Evolutionary conservation across 2,888 invertebrate species (phyloP).

Genomic region (Drosophila cracens): DNA sequence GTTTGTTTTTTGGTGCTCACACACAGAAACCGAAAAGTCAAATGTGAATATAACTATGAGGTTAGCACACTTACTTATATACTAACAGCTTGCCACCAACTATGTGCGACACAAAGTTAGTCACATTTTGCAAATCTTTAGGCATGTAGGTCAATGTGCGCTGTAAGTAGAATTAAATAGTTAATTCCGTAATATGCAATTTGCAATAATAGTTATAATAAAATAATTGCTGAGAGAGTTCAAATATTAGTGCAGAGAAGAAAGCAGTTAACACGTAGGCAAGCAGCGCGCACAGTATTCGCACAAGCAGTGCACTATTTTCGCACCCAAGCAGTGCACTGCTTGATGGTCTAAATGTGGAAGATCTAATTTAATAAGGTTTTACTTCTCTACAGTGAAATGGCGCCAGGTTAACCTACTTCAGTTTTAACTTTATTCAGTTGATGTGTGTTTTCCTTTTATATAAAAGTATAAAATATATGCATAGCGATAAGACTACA

Average conservation of each 20-base stretch:
- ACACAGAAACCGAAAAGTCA: conserved; percentile 44
- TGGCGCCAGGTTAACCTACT: conserved; percentile 42
- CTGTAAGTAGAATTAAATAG: neutral
- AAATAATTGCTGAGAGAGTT: neutral
- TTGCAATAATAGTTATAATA: neutral
- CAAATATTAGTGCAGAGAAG: neutral
- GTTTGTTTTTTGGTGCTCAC: conserved; percentile 31
- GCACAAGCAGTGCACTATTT: neutral
- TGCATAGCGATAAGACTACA: conserved; percentile 51
- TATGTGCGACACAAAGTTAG: conserved; percentile 14
- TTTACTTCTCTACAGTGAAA: neutral
- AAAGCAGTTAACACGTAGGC: conserved; percentile 21
- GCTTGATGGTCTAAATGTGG: conserved; percentile 9
- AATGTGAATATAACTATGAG: conserved; percentile 37
- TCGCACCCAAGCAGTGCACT: conserved; percentile 12
- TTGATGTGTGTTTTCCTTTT: conserved; percentile 33
- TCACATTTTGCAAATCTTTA: neutral
- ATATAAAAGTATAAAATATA: conserved; percentile 66
- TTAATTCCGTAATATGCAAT: neutral
- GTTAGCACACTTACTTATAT: neutral
- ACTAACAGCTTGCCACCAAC: conserved; percentile 18
- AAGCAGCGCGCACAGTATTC: neutral
- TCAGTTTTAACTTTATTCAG: conserved; percentile 63
- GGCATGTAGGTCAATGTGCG: neutral
- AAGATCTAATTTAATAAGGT: neutral